Evolutionary conservation across 2,113 vertebrate species (phyloP).

Genomic region (Oncorhynchus mykiss): DNA sequence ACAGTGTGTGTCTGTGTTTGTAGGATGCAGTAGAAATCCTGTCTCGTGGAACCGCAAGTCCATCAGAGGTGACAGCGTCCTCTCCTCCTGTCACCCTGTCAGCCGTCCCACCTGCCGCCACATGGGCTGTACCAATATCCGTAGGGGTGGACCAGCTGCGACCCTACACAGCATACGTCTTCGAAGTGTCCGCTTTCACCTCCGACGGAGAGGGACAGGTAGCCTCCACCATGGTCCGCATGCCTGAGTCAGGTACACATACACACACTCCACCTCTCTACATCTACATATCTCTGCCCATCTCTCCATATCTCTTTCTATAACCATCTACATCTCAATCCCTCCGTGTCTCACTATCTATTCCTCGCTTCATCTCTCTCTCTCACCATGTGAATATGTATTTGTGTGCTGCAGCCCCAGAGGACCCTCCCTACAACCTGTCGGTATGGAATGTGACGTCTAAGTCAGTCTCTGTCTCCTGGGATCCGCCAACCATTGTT

Average conservation of each 20-base stretch:
- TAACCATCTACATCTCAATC: too few relatives aligned
- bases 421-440: constrained; percentile 88
- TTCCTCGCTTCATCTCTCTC: too few relatives aligned
- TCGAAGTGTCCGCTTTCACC: constrained; percentile 96
- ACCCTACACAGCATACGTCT: constrained; percentile 91
- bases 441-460: constrained; percentile 79
- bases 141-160: constrained; percentile 84
- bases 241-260: constrained; percentile 90
- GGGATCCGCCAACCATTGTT: constrained; percentile 83
- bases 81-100: constrained; percentile 63
- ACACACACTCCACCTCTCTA: background rate
- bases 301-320: too few relatives aligned
- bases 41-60: constrained; percentile 87
- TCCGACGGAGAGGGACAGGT: constrained; percentile 90
- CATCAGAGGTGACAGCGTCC: constrained; percentile 76
- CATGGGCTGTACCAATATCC: constrained; percentile 90
- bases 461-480: constrained; percentile 80
- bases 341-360: background rate
- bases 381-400: too few relatives aligned
- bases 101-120: constrained; percentile 73
- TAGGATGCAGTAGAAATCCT: constrained; percentile 92
- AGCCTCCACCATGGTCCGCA: constrained; percentile 90
- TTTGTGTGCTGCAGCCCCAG: constrained; percentile 79
- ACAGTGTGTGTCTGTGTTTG: constrained; percentile 29
- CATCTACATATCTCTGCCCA: too few relatives aligned